Percentiles rank a stretch among this genome's conserved stretches.
Conservation (phyloP, 2,797 vertebrate species). For the Pseudopleuronectes americanus region DNA sequence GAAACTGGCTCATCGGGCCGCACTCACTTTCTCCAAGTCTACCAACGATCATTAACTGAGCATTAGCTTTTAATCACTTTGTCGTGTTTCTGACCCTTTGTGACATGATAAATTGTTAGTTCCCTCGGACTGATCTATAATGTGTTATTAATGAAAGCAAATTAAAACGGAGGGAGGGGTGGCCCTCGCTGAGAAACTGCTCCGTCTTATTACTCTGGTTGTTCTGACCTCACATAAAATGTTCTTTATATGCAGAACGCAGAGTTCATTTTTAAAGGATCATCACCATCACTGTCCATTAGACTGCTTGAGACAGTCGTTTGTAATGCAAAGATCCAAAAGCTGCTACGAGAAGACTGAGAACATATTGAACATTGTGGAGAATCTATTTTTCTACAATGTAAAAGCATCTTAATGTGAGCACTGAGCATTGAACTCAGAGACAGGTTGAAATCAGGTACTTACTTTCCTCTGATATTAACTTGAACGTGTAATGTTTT, state of each 20-base stretch:
- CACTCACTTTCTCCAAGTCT: constrained; percentile 23
- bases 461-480: constrained; percentile 26
- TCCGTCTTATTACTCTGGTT: constrained; percentile 38
- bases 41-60: constrained; percentile 61
- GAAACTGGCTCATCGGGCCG: constrained; percentile 2
- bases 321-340: constrained; percentile 15
- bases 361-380: neutral
- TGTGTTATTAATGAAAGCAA: constrained; percentile 65
- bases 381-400: neutral
- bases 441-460: neutral
- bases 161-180: constrained; percentile 41
- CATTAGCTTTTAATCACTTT: constrained; percentile 68
- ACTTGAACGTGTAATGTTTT: constrained; percentile 5
- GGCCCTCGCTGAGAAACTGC: constrained; percentile 20
- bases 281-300: constrained; percentile 23
- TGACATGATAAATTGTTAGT: constrained; percentile 61
- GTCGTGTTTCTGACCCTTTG: constrained; percentile 61
- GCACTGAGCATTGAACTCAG: neutral
- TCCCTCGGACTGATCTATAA: constrained; percentile 58
- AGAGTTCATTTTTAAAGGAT: constrained; percentile 10
- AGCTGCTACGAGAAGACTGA: constrained; percentile 3
- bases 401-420: constrained; percentile 11
- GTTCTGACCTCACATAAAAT: constrained; percentile 27
- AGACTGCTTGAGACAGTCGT: constrained; percentile 4
- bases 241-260: constrained; percentile 27